Evolutionary conservation across 2,797 vertebrate species (phyloP), one percentile per base, ranked within the genome.

Genomic region (Botia almorhae): DNA sequence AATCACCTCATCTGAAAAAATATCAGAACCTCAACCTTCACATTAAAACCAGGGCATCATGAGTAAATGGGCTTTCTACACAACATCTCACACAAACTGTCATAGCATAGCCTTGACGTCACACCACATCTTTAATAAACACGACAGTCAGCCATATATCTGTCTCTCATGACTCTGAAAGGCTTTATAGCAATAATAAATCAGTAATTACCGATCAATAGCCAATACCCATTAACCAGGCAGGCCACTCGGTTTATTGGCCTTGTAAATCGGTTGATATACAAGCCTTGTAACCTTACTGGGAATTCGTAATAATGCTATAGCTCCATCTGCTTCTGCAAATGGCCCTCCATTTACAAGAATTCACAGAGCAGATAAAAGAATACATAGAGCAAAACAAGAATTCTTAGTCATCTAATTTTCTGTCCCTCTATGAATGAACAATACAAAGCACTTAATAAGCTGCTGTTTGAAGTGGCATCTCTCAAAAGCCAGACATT

Each of bases 121-220:
- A 60, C 17, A 50, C 46, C 17, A 16, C 0, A 2, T 6, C 6
- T 36, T 2, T 6, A 36, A 39, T 1, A 39, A 39, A 39, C 39
- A 39, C 2, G 39, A 8, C 7, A 5, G 39, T 39, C 2, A 3
- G 39, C 7, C 4, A 39, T 39, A 39, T 6, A 39, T 39, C 4
- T 39, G 4, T 39, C 39, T 39, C 39, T 39, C 2, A 39, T 39
- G 39, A 39, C 39, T 39, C 39, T 39, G 39, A 39, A 39, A 39
- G 39, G 39, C 39, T 39, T 39, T 39, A 39, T 39, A 39, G 39
- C 39, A 39, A 39, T 3, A 5, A 5, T 39, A 39, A 39, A 39
- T 39, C 39, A 39, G 7, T 39, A 8, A 39, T 7, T 64, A 61
- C 43, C 16, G 69, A 81, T 87, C 83, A 86, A 73, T 82, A 86